Evolutionary conservation across 53 echinoderm and acorn worm species (phyloP).

Genomic region (Antedon mediterranea): DNA sequence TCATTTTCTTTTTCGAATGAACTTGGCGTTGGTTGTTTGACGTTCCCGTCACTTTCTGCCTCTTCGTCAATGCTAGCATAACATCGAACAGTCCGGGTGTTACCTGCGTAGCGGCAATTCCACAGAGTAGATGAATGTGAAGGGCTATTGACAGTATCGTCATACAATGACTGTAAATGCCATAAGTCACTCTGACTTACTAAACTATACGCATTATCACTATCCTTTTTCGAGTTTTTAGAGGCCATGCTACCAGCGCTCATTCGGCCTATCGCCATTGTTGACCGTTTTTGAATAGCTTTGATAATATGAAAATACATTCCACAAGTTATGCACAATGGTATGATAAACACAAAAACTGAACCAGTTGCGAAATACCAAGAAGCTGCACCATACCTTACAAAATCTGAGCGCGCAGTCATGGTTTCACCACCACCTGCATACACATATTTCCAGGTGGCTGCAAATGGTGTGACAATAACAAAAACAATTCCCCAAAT

Average conservation of each 20-base stretch:
- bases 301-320: slow-evolving; percentile 86
- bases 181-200: slow-evolving; percentile 63
- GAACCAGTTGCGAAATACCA: slow-evolving; percentile 74
- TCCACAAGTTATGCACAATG: slow-evolving; percentile 66
- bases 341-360: slow-evolving; percentile 76
- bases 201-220: slow-evolving; percentile 47
- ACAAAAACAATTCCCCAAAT: slow-evolving; percentile 72
- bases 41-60: not conserved
- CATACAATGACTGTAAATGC: slow-evolving; percentile 57
- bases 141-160: slow-evolving; percentile 28
- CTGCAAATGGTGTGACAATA: slow-evolving; percentile 39
- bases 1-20: not conserved
- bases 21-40: not conserved
- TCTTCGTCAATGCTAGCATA: slow-evolving; percentile 95
- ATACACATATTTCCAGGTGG: slow-evolving; percentile 62
- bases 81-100: slow-evolving; percentile 32
- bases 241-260: slow-evolving; percentile 58
- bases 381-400: slow-evolving; percentile 38
- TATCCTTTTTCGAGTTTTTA: slow-evolving; percentile 42
- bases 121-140: not conserved
- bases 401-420: slow-evolving; percentile 63
- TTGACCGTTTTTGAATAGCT: slow-evolving; percentile 69
- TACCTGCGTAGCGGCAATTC: slow-evolving; percentile 28
- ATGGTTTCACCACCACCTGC: slow-evolving; percentile 16
- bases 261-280: slow-evolving; percentile 60